Conservation (phyloP, 2,888 invertebrate species). For the Amaurobius ferox region DNA sequence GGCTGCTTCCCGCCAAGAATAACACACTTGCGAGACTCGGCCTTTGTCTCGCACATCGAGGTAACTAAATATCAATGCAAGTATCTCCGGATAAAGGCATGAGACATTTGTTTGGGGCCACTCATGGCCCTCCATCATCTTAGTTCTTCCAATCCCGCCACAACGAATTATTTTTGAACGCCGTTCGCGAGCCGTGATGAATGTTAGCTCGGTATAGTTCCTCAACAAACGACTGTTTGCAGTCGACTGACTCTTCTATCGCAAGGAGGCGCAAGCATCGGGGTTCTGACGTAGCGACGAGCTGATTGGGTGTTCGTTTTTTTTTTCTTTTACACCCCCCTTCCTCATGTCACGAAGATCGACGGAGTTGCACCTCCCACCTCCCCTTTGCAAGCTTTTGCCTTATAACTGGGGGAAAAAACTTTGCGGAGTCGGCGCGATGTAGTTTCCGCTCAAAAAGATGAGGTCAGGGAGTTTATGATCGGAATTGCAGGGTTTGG, state of each 20-base stretch:
- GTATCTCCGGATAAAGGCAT: conserved; percentile 92
- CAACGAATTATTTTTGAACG: conserved; percentile 17
- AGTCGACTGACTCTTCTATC: conserved; percentile 16
- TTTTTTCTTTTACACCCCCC: conserved; percentile 19
- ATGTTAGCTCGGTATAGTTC: background rate
- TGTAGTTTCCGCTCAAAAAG: conserved; percentile 37
- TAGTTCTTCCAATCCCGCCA: conserved; percentile 20
- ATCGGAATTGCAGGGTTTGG: conserved; percentile 14
- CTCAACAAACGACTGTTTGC: background rate
- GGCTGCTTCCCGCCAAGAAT: conserved; percentile 93
- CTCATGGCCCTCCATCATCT: conserved; percentile 58
- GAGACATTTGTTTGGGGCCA: conserved; percentile 84
- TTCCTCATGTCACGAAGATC: conserved; percentile 55
- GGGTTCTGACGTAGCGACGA: conserved; percentile 34
- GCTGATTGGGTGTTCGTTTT: conserved; percentile 23
- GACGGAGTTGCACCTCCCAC: conserved; percentile 41
- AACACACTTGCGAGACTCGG: conserved; percentile 88
- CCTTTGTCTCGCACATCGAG: conserved; percentile 92
- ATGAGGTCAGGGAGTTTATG: conserved; percentile 28
- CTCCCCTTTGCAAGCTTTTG: background rate
- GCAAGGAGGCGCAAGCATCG: conserved; percentile 54
- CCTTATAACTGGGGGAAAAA: conserved; percentile 27
- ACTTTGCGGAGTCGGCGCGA: conserved; percentile 57
- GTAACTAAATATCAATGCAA: conserved; percentile 93
- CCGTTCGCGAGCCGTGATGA: conserved; percentile 1